Conservation (phyloP, 2,888 invertebrate species). For the Muscina levida region DNA sequence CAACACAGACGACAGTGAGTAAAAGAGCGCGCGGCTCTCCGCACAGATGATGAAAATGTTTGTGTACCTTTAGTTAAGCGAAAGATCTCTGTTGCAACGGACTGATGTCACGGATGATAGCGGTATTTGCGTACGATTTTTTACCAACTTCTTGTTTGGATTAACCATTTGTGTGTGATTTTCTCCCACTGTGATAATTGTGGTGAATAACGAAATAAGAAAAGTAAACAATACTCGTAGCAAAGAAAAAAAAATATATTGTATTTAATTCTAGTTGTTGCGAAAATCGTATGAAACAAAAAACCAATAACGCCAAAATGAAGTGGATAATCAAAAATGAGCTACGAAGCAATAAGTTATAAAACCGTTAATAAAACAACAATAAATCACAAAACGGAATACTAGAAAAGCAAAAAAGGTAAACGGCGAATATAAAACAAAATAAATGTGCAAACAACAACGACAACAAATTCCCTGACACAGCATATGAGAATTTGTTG, state of each 20-base stretch:
- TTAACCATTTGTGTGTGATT: slow-evolving; percentile 44
- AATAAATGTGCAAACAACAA: slow-evolving; percentile 8
- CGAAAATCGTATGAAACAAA: background rate
- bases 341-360: slow-evolving; percentile 41
- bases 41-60: slow-evolving; percentile 44
- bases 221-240: slow-evolving; percentile 24
- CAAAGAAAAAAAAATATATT: background rate
- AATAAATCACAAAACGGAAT: slow-evolving; percentile 39
- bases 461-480: slow-evolving; percentile 4
- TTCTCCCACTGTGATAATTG: slow-evolving; percentile 6
- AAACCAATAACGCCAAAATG: slow-evolving; percentile 28
- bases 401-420: slow-evolving; percentile 25
- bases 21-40: slow-evolving; percentile 44
- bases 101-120: slow-evolving; percentile 59
- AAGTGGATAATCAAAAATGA: slow-evolving; percentile 33
- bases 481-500: background rate
- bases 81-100: slow-evolving; percentile 68
- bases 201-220: slow-evolving; percentile 8
- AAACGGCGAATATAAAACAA: slow-evolving; percentile 15
- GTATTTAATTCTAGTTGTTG: slow-evolving; percentile 7
- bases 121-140: slow-evolving; percentile 53
- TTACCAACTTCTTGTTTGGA: slow-evolving; percentile 37
- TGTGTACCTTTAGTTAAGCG: slow-evolving; percentile 66
- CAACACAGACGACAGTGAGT: slow-evolving; percentile 18
- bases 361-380: slow-evolving; percentile 55